A percentile compares a stretch with the other conserved stretches of the same genome.
These are phyloP conservation scores for Brachypteracias leptosomus DNA, from an alignment of 2,113 vertebrate genomes.

Conservation along the genomic window DNA sequence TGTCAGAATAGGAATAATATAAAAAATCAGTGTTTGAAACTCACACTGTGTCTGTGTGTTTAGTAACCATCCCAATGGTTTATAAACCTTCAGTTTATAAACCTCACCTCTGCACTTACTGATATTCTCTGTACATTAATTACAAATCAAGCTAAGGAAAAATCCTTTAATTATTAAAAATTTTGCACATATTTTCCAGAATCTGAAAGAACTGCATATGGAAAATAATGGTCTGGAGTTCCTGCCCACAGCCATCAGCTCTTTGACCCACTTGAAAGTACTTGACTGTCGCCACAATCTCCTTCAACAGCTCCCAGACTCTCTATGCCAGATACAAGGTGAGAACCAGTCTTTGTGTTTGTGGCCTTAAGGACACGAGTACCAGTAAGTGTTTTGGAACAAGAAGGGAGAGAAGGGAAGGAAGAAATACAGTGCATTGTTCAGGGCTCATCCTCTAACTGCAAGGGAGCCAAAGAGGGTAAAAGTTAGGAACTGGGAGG, in stretches of 20 bases:
- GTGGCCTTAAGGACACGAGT: background rate
- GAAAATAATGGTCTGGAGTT: conserved; percentile 69
- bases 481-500: background rate
- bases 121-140: background rate
- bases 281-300: conserved; percentile 61
- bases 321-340: conserved; percentile 64
- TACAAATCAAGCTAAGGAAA: background rate
- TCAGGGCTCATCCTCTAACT: background rate
- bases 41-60: background rate
- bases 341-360: background rate
- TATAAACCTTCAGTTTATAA: background rate
- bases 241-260: conserved; percentile 50
- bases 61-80: background rate
- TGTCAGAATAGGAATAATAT: background rate
- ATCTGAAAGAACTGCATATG: conserved; percentile 69
- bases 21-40: background rate
- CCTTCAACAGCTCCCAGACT: conserved; percentile 63
- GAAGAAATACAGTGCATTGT: background rate
- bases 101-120: background rate
- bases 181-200: conserved; percentile 39
- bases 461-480: background rate
- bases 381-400: background rate
- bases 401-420: background rate
- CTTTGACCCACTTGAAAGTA: conserved; percentile 54
- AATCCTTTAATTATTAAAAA: background rate